Evolutionary conservation across 1,140 invertebrate genomes (phyloP), one percentile per base, ranked within the genome.

Genomic region (Halictus rubicundus): DNA sequence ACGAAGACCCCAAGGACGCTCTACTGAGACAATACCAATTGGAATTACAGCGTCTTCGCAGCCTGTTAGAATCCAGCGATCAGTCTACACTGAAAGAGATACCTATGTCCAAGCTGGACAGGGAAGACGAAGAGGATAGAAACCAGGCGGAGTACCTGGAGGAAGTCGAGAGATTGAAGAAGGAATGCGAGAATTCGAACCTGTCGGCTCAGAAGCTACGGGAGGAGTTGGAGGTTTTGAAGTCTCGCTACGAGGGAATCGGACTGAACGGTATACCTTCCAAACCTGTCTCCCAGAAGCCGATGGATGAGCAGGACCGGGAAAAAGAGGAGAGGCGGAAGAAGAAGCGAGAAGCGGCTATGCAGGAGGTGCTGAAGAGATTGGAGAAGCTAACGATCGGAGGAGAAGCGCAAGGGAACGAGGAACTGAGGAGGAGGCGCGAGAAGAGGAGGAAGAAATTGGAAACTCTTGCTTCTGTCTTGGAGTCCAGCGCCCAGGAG

Each of bases 1-100:
- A 99, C 92, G 98, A 99, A 92, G 95, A 99, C 6, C 78, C 78
- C 0, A 99, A 99, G 92, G 98, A 99, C 88, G 96, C 97, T 7
- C 94, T 98, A 83, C 92, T 99, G 0, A 92, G 97, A 37, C 95
- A 98, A 89, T 99, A 98, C 90, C 97, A 98, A 89, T 94, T 97
- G 83, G 97, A 98, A 91, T 96, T 98, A 42, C 94, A 97, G 68
- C 94, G 96, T 72, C 93, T 99, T 3, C 95, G 95, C 76, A 94
- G 95, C 81, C 92, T 98, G 72, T 92, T 98, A 0, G 94, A 95
- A 72, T 88, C 86, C 0, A 85, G 64, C 32, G 89, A 92, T 3
- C 78, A 72, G 61, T 37, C 87, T 60, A 81, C 70, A 7, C 14
- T 60, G 14, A 60, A 66, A n/a, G 27, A 57, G 21, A 76, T 84